These are phyloP conservation scores for Hemibagrus wyckioides DNA, from an alignment of 2,113 vertebrate genomes.

Conservation along the genomic window DNA sequence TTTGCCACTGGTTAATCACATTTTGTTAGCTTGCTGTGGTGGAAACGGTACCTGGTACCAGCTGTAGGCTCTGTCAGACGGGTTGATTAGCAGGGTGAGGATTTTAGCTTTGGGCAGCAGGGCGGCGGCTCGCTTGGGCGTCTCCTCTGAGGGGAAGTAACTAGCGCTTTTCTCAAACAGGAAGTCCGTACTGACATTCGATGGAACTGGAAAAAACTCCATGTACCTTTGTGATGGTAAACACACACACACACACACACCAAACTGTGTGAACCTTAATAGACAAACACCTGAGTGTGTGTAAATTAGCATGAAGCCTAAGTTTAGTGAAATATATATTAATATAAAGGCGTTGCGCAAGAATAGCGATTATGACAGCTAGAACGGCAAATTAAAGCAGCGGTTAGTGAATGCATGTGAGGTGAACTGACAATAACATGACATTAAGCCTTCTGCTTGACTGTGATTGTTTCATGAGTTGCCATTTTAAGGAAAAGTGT, in stretches of 20 bases:
- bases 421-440: background rate
- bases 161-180: slow-evolving; percentile 97
- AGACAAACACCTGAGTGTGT: background rate
- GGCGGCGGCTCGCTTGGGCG: slow-evolving; percentile 84
- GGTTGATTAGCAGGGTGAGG: slow-evolving; percentile 94
- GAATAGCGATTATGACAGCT: background rate
- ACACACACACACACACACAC: slow-evolving; percentile 6
- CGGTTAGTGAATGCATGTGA: background rate
- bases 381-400: background rate
- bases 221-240: slow-evolving; percentile 85
- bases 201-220: slow-evolving; percentile 94
- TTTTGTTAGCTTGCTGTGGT: background rate
- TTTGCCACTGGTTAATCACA: background rate
- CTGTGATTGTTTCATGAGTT: background rate
- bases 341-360: background rate
- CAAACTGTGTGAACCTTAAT: background rate
- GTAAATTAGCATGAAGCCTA: background rate
- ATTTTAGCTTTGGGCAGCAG: slow-evolving; percentile 94
- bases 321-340: background rate
- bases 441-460: background rate
- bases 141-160: slow-evolving; percentile 96
- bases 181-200: slow-evolving; percentile 90
- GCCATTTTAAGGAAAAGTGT: background rate
- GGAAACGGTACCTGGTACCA: slow-evolving; percentile 88
- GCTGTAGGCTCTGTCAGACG: slow-evolving; percentile 92